Base-by-base conservation (phyloP, 2,888 invertebrate species). In the Heliconius charithonia region DNA sequence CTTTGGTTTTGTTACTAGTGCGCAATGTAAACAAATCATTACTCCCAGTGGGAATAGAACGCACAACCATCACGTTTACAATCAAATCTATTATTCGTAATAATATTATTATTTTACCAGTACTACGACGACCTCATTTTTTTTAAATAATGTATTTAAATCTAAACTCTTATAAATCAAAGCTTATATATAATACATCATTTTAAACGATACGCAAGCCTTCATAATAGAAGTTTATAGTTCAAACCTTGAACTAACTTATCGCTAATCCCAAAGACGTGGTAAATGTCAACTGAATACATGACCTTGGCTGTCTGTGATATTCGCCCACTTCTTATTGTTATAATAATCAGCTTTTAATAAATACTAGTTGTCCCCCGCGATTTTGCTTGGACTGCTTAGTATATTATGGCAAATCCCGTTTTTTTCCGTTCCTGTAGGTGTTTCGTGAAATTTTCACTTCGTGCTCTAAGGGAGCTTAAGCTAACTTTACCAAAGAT, bases 201-300 rank as follows among this genome's bases (percentile, higher is more conserved):
- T 41, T 41, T 69, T 32, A 72, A 59, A 10, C 25, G 32, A 59
- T 22, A 32, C 22, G 45, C 70, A 71, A 71, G 32, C 62, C 76
- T 63, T 70, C 29, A 62, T 69, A 75, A 25, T 32, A 70, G 62
- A 62, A 63, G 37, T 73, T 77, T 77, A 77, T 78, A 74, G 78
- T 62, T 74, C 45, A 62, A 69, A 56, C 22, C 56, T 37, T 78
- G 72, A 69, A 62, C 45, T n/a, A 59, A 67, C 56, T n/a, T 56
- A 78, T 78, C 66, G 25, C 27, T 41, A 59, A 77, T 65, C 63
- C 32, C 72, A 72, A 59, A 56, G 56, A 37, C 59, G n/a, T 25
- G 32, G 32, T 72, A 72, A 72, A 72, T 72, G 72, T 72, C 72
- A 72, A 72, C 72, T 72, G 59, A 32, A 25, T 27, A 29, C 29